phyloP scores from a whole-genome alignment of 2,888 invertebrate genomes.

The Bimastos eiseni region DNA sequence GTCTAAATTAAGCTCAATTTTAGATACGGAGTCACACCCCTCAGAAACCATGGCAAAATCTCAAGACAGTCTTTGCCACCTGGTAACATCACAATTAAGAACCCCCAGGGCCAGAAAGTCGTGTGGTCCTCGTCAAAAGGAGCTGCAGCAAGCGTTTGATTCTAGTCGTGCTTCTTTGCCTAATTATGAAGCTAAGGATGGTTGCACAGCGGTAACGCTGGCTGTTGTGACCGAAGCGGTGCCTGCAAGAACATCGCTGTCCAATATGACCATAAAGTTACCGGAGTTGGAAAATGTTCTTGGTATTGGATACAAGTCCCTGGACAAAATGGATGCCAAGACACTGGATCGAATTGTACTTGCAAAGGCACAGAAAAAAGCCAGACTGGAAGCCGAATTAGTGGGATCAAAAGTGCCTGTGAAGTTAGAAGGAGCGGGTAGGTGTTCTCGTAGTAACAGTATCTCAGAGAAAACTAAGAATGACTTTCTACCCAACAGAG shows the following conservation, averaged over 20 bases:
- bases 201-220: neutral
- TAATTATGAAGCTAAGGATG: neutral
- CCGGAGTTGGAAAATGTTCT: conserved; percentile 36
- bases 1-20: neutral
- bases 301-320: conserved; percentile 31
- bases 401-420: neutral
- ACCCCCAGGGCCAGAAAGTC: neutral
- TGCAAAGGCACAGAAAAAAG: conserved; percentile 27
- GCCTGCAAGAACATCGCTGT: neutral
- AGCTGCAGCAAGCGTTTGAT: neutral
- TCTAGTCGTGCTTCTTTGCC: neutral
- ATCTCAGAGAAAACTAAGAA: neutral
- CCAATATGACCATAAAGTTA: conserved; percentile 36
- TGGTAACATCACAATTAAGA: neutral
- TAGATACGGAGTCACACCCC: neutral
- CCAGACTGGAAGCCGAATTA: neutral
- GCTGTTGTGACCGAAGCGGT: neutral
- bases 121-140: neutral
- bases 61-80: neutral
- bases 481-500: neutral
- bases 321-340: conserved; percentile 36
- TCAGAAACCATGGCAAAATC: neutral
- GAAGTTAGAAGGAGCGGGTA: neutral
- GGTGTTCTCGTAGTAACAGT: neutral
- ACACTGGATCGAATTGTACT: conserved; percentile 36